These are phyloP conservation scores for Cenopis cana DNA, from an alignment of 2,888 invertebrate species.

Conservation along the genomic window DNA sequence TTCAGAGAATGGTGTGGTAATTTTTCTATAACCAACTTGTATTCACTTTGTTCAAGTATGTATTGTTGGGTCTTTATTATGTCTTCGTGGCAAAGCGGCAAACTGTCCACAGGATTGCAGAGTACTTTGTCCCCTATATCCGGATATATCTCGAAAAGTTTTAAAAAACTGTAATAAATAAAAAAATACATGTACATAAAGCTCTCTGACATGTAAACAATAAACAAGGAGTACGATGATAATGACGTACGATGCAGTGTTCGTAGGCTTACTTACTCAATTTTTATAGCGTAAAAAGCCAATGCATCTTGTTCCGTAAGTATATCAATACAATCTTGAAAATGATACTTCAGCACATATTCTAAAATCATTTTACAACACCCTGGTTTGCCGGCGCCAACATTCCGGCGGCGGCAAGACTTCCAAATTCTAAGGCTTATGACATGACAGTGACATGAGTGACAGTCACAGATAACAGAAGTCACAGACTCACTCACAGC, in stretches of 20 bases:
- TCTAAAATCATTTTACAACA: slow-evolving; percentile 70
- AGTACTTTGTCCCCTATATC: slow-evolving; percentile 88
- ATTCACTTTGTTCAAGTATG: slow-evolving; percentile 74
- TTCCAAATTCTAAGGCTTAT: too few species aligned
- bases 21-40: slow-evolving; percentile 62
- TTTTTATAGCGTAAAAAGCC: slow-evolving; percentile 87
- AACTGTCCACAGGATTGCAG: slow-evolving; percentile 85
- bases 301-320: slow-evolving; percentile 85
- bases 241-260: background rate
- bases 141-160: slow-evolving; percentile 88
- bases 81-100: slow-evolving; percentile 87
- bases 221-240: background rate
- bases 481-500: too few species aligned
- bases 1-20: slow-evolving; percentile 78
- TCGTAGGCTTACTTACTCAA: slow-evolving; percentile 86
- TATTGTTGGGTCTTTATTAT: slow-evolving; percentile 86
- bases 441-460: too few species aligned
- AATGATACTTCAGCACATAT: slow-evolving; percentile 86
- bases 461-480: too few species aligned
- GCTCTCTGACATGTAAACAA: slow-evolving; percentile 16
- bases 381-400: too few species aligned
- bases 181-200: too few species aligned
- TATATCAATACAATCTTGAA: slow-evolving; percentile 86
- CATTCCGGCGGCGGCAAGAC: too few species aligned
- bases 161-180: slow-evolving; percentile 86